A percentile compares a stretch with the other conserved stretches of the same genome.
These are phyloP conservation scores for Machimus rusticus DNA, from an alignment of 2,888 invertebrate genomes.

Conservation along the genomic window DNA sequence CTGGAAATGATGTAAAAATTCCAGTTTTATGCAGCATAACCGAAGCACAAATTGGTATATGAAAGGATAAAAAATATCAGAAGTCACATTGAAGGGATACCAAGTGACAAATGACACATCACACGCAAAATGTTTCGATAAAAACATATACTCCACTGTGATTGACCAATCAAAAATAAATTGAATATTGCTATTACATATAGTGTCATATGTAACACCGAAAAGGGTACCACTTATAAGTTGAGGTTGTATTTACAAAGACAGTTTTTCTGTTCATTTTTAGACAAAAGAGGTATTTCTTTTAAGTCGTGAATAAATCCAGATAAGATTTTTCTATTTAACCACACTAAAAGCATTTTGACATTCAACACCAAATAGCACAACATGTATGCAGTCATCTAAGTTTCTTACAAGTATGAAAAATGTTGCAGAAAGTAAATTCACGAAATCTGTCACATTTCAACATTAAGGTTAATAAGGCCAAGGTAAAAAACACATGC, in stretches of 20 bases:
- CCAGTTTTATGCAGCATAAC: too few species aligned
- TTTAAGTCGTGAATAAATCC: conserved; percentile 51
- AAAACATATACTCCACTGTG: background rate
- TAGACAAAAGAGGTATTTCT: conserved; percentile 52
- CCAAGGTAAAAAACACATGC: conserved; percentile 51
- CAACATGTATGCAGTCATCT: conserved; percentile 55
- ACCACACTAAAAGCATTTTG: conserved; percentile 55
- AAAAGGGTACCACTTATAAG: background rate
- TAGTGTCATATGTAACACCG: background rate
- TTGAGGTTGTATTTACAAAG: background rate
- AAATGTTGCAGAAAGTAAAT: conserved; percentile 52
- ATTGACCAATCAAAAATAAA: background rate
- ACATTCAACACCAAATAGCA: conserved; percentile 52
- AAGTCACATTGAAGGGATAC: background rate
- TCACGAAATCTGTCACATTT: conserved; percentile 53
- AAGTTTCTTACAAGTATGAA: conserved; percentile 56
- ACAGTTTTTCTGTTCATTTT: conserved; percentile 49
- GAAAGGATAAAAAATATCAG: background rate
- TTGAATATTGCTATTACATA: background rate
- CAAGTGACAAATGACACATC: background rate
- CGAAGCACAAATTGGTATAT: conserved; percentile 55
- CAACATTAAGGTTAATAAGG: conserved; percentile 52
- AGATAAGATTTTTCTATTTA: conserved; percentile 50
- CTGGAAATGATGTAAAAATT: too few species aligned
- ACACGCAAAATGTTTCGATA: background rate